Conservation (phyloP, 2,888 invertebrate genomes). For the Brenthis hecate region DNA sequence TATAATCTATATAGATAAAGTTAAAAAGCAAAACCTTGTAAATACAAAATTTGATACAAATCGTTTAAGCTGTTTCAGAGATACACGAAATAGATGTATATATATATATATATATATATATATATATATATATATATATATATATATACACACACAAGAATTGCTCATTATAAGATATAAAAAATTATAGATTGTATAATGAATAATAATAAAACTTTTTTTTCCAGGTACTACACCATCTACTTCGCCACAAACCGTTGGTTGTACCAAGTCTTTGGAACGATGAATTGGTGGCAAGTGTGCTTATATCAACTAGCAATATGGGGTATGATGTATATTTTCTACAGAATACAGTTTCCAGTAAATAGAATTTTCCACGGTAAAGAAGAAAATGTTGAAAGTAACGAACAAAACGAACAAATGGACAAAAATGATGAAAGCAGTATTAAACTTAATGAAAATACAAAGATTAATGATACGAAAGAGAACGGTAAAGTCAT, state of each 20-base stretch:
- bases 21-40: too few relatives aligned
- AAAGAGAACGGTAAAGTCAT: constrained; percentile 31
- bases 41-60: too few relatives aligned
- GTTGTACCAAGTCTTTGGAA: constrained; percentile 78
- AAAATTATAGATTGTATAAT: too few relatives aligned
- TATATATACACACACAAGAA: too few relatives aligned
- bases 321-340: constrained; percentile 60
- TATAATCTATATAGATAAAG: too few relatives aligned
- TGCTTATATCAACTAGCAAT: constrained; percentile 65
- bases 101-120: too few relatives aligned
- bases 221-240: constrained; percentile 67
- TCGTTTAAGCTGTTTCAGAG: too few relatives aligned
- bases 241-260: constrained; percentile 72
- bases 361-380: constrained; percentile 64
- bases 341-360: constrained; percentile 68
- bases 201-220: neutral
- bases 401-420: constrained; percentile 9
- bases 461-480: constrained; percentile 24
- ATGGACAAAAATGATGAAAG: constrained; percentile 17
- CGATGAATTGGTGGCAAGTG: constrained; percentile 79
- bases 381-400: constrained; percentile 1
- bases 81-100: too few relatives aligned
- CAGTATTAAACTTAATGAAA: constrained; percentile 26
- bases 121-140: too few relatives aligned
- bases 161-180: too few relatives aligned